phyloP scores from a whole-genome alignment of 2,888 invertebrate species.

The Notocelia uddmanniana region DNA sequence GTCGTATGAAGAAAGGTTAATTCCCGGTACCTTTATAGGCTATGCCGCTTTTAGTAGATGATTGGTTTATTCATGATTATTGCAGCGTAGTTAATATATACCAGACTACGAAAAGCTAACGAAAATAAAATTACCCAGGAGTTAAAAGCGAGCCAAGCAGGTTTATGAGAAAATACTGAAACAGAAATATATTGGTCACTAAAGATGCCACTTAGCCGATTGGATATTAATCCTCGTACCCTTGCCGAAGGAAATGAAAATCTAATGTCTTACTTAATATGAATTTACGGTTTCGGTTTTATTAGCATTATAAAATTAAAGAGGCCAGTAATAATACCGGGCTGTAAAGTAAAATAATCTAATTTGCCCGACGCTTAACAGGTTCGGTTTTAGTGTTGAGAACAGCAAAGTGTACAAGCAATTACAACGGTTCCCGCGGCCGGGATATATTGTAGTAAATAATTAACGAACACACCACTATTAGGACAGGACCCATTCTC shows the following conservation, averaged over 20 bases:
- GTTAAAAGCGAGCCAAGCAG: constrained; percentile 21
- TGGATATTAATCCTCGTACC: constrained; percentile 44
- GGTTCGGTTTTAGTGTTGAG: constrained; percentile 47
- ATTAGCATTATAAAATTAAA: constrained; percentile 45
- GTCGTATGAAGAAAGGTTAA: background rate
- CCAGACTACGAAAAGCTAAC: background rate
- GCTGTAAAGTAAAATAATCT: constrained; percentile 41
- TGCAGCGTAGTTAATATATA: too few relatives aligned
- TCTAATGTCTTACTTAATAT: constrained; percentile 44
- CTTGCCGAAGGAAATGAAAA: constrained; percentile 44
- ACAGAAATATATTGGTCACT: constrained; percentile 41
- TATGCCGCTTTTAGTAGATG: background rate
- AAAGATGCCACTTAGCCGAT: constrained; percentile 45
- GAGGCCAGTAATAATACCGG: constrained; percentile 37
- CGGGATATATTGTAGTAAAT: constrained; percentile 70
- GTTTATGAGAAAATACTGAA: constrained; percentile 38
- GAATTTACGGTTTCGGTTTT: constrained; percentile 44
- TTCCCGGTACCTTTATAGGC: background rate
- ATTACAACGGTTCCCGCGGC: constrained; percentile 64
- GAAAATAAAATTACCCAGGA: constrained; percentile 1
- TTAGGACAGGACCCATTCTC: constrained; percentile 59
- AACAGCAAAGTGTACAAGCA: constrained; percentile 67
- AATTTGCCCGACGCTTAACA: constrained; percentile 36
- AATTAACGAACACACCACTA: constrained; percentile 71
- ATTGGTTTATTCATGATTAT: too few relatives aligned